Evolutionary conservation across 2,888 invertebrate species (phyloP).

Genomic region (Timandra comae): DNA sequence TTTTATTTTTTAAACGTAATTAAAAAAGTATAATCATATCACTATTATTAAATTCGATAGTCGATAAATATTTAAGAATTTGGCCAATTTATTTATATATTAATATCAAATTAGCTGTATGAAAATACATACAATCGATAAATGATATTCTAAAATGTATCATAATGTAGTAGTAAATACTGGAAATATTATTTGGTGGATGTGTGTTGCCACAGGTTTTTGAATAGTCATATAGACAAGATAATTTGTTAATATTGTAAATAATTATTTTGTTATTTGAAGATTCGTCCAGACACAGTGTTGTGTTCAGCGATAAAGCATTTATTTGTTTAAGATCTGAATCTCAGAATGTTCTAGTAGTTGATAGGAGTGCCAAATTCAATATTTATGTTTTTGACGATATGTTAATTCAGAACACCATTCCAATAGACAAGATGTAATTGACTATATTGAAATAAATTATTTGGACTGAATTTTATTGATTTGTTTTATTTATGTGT

Average conservation of each 20-base stretch:
- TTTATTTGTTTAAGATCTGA: constrained; percentile 59
- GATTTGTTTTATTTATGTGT: constrained; percentile 21
- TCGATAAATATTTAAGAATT: constrained; percentile 5
- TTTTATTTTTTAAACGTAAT: constrained; percentile 31
- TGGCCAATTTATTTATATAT: constrained; percentile 35
- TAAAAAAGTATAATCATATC: constrained; percentile 46
- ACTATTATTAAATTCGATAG: constrained; percentile 25
- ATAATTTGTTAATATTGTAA: constrained; percentile 64
- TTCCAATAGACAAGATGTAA: constrained; percentile 61
- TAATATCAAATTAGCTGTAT: too few species aligned
- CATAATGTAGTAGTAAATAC: too few species aligned
- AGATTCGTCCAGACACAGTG: constrained; percentile 49
- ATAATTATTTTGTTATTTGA: constrained; percentile 51
- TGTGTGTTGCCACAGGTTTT: not conserved
- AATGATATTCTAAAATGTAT: not conserved
- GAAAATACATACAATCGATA: constrained; percentile 9
- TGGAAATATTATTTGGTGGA: too few species aligned
- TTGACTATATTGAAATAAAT: constrained; percentile 56
- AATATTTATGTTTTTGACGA: constrained; percentile 37
- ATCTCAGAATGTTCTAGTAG: constrained; percentile 53
- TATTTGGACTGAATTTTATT: constrained; percentile 66
- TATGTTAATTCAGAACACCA: constrained; percentile 52
- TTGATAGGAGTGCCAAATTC: constrained; percentile 61
- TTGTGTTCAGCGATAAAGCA: constrained; percentile 46
- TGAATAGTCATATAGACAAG: constrained; percentile 34